Evolutionary conservation across 1,140 invertebrate genomes (phyloP).

Genomic region (Scaptodrosophila lebanonensis): DNA sequence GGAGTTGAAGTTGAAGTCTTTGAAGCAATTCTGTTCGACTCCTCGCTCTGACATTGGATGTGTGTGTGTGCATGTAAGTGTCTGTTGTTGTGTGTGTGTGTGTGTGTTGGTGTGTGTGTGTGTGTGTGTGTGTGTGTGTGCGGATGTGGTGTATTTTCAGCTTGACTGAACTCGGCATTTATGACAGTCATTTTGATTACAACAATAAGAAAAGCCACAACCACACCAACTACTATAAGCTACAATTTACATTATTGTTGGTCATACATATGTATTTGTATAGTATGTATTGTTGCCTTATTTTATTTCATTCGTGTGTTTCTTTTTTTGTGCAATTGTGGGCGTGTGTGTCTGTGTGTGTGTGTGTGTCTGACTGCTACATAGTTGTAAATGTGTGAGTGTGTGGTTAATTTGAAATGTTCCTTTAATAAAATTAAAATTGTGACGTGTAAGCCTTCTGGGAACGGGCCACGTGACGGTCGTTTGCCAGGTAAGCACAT

Average conservation of each 20-base stretch:
- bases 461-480: conserved; percentile 76
- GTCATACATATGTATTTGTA: no score
- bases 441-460: conserved; percentile 76
- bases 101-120: conserved; percentile 14
- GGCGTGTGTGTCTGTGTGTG: not conserved
- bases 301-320: no score
- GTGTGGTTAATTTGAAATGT: conserved; percentile 74
- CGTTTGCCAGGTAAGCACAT: conserved; percentile 77
- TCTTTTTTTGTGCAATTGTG: no score
- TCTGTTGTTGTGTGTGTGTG: not conserved
- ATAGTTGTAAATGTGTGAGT: conserved; percentile 7
- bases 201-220: no score
- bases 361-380: conserved; percentile 2
- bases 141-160: conserved; percentile 44
- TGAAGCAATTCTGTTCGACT: not conserved
- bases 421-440: conserved; percentile 77
- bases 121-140: not conserved
- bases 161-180: conserved; percentile 30
- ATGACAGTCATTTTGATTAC: conserved; percentile 54
- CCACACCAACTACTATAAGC: conserved; percentile 28
- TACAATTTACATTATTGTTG: conserved; percentile 49
- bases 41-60: not conserved
- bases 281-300: no score
- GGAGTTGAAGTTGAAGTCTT: no score
- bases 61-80: not conserved